Percentiles rank a stretch among this genome's conserved stretches.
These are phyloP conservation scores for Yasuhikotakia modesta DNA, from an alignment of 2,797 vertebrate species.

Conservation along the genomic window DNA sequence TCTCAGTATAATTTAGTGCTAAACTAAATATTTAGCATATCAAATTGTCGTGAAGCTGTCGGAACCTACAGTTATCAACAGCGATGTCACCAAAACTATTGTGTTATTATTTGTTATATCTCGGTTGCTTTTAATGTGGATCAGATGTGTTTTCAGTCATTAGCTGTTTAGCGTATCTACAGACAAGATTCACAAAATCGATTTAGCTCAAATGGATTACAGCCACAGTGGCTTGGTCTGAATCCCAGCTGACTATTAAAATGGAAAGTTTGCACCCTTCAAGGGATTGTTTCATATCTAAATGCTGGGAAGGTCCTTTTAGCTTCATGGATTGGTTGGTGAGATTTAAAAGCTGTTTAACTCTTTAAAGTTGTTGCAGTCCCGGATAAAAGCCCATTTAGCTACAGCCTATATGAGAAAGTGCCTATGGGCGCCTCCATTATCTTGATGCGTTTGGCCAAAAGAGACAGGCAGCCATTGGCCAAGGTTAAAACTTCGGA, in stretches of 20 bases:
- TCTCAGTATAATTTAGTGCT: neutral
- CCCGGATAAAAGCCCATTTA: slow-evolving; percentile 48
- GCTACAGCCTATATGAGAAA: slow-evolving; percentile 12
- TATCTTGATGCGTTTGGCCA: slow-evolving; percentile 25
- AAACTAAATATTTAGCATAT: neutral
- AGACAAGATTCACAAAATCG: slow-evolving; percentile 1
- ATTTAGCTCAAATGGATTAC: neutral
- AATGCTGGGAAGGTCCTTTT: slow-evolving; percentile 7
- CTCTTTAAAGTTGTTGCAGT: slow-evolving; percentile 28
- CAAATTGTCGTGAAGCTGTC: neutral
- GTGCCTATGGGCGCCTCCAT: slow-evolving; percentile 20
- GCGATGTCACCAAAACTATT: neutral
- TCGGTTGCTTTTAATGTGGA: neutral
- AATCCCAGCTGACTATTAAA: slow-evolving; percentile 37
- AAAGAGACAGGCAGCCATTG: slow-evolving; percentile 30
- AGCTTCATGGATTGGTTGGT: slow-evolving; percentile 29
- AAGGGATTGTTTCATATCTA: slow-evolving; percentile 10
- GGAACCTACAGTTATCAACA: neutral
- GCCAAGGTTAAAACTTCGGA: slow-evolving; percentile 30
- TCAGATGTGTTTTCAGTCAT: neutral
- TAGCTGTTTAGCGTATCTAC: neutral
- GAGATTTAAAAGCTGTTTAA: slow-evolving; percentile 49
- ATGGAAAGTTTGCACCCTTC: slow-evolving; percentile 9
- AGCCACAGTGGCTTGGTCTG: neutral
- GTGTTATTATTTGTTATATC: neutral